These are phyloP conservation scores for Ptychodera flava DNA, from an alignment of 35 echinoderm and acorn worm genomes.

Conservation along the genomic window DNA sequence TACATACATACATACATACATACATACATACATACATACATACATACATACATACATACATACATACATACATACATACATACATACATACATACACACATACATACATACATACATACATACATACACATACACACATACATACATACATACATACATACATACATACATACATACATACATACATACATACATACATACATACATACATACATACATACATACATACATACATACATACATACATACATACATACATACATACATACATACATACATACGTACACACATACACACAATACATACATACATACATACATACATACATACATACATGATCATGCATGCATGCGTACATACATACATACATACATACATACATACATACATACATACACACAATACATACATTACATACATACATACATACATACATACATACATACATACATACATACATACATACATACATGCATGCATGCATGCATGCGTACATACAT, in stretches of 20 bases:
- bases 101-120: neutral
- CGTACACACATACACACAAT: neutral
- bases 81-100: neutral
- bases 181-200: neutral
- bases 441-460: neutral
- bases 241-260: neutral
- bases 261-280: neutral
- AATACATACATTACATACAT: neutral
- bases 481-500: neutral
- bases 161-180: neutral
- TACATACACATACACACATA: neutral
- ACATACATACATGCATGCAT: neutral
- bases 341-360: neutral
- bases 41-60: neutral
- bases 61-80: neutral
- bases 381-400: neutral
- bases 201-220: neutral
- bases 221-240: conserved; percentile 2
- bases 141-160: neutral
- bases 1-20: neutral
- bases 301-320: neutral
- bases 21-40: neutral
- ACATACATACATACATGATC: neutral
- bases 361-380: neutral
- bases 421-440: conserved; percentile 2